Percentiles rank a stretch among this genome's conserved stretches.
These are phyloP conservation scores for Bombus confusus DNA, from an alignment of 1,140 invertebrate genomes.

Conservation along the genomic window DNA sequence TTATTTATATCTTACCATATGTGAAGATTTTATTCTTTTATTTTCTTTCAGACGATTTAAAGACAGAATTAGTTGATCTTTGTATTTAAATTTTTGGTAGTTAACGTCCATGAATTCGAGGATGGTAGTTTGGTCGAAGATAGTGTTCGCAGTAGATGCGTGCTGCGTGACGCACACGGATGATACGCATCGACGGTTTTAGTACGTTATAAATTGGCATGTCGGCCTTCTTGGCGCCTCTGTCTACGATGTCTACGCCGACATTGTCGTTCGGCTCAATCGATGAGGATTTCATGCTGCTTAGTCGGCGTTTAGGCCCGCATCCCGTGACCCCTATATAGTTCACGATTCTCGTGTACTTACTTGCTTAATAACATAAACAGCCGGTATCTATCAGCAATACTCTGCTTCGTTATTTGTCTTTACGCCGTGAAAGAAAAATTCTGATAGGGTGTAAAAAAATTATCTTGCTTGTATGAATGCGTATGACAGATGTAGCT, in stretches of 20 bases:
- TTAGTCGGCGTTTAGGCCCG: conserved; percentile 78
- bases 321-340: conserved; percentile 69
- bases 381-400: conserved; percentile 57
- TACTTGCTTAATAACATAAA: conserved; percentile 80
- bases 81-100: background rate
- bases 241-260: conserved; percentile 58
- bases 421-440: conserved; percentile 2
- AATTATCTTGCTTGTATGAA: background rate
- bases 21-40: background rate
- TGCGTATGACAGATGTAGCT: background rate
- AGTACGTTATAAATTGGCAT: conserved; percentile 78
- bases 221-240: conserved; percentile 74
- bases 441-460: background rate
- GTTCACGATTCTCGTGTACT: conserved; percentile 67
- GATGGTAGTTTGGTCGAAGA: background rate
- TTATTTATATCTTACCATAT: background rate
- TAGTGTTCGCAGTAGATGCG: conserved; percentile 1
- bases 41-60: background rate
- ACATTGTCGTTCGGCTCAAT: conserved; percentile 71
- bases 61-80: background rate
- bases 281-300: conserved; percentile 76
- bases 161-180: conserved; percentile 66
- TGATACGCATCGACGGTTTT: conserved; percentile 76
- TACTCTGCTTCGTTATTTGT: conserved; percentile 39
- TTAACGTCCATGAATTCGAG: too few relatives aligned